Conservation (phyloP, 2,888 invertebrate species). For the Euproctis similis region DNA sequence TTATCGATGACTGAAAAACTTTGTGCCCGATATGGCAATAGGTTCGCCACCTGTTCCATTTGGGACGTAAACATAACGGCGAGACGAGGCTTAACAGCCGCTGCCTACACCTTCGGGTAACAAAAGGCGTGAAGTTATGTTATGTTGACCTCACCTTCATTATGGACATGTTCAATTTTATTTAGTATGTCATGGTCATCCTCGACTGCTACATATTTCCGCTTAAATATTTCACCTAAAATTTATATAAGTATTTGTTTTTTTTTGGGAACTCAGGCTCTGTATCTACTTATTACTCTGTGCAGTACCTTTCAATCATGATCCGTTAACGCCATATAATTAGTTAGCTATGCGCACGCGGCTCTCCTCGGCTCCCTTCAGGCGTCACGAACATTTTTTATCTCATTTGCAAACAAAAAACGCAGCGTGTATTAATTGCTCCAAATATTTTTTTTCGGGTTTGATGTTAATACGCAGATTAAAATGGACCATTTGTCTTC, state of each 20-base stretch:
- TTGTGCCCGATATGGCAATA: no score
- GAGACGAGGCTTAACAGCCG: no score
- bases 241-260: background rate
- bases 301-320: conserved; percentile 67
- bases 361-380: conserved; percentile 44
- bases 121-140: no score
- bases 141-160: no score
- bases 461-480: conserved; percentile 25
- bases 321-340: conserved; percentile 62
- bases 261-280: background rate
- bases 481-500: conserved; percentile 21
- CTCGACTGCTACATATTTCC: no score
- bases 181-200: no score
- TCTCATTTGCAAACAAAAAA: conserved; percentile 25
- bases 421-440: conserved; percentile 60
- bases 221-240: no score
- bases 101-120: no score
- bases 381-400: conserved; percentile 44
- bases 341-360: conserved; percentile 63
- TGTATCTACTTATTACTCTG: conserved; percentile 27
- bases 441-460: conserved; percentile 36
- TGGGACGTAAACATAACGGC: no score
- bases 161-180: no score
- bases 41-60: no score
- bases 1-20: no score